A percentile compares a stretch with the other conserved stretches of the same genome.
These are phyloP conservation scores for Meles meles DNA, from an alignment of 2,113 vertebrate species.

Conservation along the genomic window DNA sequence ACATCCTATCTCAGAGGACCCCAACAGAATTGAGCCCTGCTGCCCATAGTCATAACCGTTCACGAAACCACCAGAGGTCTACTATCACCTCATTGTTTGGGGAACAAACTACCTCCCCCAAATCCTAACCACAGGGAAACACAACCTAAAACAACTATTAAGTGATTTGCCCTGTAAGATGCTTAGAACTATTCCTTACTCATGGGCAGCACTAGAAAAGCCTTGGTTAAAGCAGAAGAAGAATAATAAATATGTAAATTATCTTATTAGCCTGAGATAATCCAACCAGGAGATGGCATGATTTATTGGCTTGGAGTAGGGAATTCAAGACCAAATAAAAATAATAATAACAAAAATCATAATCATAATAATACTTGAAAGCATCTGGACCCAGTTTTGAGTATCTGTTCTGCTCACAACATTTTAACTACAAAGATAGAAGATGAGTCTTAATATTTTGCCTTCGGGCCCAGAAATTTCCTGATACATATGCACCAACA, in stretches of 20 bases:
- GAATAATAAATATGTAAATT: neutral
- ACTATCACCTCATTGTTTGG: neutral
- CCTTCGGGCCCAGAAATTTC: neutral
- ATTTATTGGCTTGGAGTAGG: neutral
- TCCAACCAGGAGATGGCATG: neutral
- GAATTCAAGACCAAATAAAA: neutral
- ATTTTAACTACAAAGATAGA: neutral
- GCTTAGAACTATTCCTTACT: neutral
- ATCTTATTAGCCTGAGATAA: neutral
- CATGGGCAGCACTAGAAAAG: neutral
- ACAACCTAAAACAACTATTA: neutral
- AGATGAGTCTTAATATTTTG: neutral
- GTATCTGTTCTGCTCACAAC: neutral
- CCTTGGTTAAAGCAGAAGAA: neutral
- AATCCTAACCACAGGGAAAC: neutral
- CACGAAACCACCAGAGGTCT: neutral
- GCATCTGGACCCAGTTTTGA: neutral
- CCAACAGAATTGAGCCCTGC: neutral
- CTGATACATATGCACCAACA: neutral
- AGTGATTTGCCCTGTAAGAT: neutral
- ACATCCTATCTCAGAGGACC: neutral
- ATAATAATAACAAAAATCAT: neutral
- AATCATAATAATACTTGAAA: neutral
- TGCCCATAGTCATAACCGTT: neutral
- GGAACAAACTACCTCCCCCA: neutral